These are phyloP conservation scores for Siniperca undulata DNA, from an alignment of 2,797 vertebrate species.

Conservation along the genomic window DNA sequence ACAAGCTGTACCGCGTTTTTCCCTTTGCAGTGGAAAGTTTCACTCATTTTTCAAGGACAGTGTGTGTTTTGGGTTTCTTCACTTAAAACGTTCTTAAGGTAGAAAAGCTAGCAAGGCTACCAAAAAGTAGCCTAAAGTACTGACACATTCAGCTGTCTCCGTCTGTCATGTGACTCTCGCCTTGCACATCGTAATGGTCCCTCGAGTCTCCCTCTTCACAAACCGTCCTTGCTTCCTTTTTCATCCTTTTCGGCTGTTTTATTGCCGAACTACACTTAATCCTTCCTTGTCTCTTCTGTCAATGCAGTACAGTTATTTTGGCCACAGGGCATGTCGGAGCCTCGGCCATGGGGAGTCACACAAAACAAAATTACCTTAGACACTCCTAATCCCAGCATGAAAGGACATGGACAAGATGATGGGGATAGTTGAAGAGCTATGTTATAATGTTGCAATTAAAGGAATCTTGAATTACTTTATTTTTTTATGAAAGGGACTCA, in stretches of 20 bases:
- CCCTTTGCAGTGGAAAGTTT: not conserved
- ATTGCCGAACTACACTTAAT: conserved; percentile 36
- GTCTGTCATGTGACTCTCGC: not conserved
- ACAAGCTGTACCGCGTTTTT: not conserved
- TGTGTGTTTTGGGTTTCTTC: not conserved
- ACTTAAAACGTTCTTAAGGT: not conserved
- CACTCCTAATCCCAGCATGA: conserved; percentile 53
- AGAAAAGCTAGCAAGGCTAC: not conserved
- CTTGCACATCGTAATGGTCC: not conserved
- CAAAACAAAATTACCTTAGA: conserved; percentile 62
- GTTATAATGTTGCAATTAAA: conserved; percentile 58
- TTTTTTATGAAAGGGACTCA: conserved; percentile 55
- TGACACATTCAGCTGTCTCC: not conserved
- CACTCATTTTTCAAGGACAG: not conserved
- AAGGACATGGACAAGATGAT: conserved; percentile 52
- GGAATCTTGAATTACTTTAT: conserved; percentile 38
- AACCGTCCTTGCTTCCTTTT: conserved; percentile 5
- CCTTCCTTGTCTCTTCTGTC: conserved; percentile 20
- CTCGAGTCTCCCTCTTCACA: not conserved
- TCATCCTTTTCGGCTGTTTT: conserved; percentile 32
- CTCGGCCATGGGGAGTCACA: conserved; percentile 12
- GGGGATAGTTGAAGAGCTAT: conserved; percentile 44
- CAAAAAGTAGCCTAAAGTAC: not conserved
- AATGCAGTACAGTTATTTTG: conserved; percentile 21
- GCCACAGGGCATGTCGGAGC: conserved; percentile 28